phyloP scores from a whole-genome alignment of 2,113 vertebrate species.

The Megaceryle maxima region DNA sequence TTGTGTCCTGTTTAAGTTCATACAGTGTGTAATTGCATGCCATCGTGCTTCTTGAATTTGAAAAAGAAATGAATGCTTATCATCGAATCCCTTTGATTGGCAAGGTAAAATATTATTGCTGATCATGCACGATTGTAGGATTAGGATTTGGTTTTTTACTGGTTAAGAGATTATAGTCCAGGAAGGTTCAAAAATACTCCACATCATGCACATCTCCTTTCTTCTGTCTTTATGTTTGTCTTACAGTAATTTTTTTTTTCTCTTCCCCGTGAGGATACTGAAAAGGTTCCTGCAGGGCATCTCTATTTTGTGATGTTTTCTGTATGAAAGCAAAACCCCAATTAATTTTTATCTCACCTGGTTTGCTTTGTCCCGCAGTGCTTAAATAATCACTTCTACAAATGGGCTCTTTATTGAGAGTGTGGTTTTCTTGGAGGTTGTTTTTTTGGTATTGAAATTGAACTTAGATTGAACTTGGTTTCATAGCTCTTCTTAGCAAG shows the following conservation, averaged over 20 bases:
- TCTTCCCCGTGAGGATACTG: background rate
- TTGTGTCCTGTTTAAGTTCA: background rate
- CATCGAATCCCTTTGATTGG: background rate
- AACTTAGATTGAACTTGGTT: background rate
- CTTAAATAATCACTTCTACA: background rate
- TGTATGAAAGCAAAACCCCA: background rate
- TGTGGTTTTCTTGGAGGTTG: background rate
- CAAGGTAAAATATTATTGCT: background rate
- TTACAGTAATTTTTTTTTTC: background rate
- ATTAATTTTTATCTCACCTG: background rate
- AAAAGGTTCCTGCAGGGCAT: background rate
- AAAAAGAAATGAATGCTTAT: background rate
- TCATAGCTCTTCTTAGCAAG: background rate
- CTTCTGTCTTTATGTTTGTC: background rate
- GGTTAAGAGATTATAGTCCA: background rate
- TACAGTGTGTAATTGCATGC: background rate
- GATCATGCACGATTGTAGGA: background rate
- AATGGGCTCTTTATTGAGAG: background rate
- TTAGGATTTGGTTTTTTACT: background rate
- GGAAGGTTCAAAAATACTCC: background rate
- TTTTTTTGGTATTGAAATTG: background rate
- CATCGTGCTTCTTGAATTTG: background rate
- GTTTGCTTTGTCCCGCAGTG: background rate
- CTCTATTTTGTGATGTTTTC: background rate
- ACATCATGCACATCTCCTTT: fast-evolving